Conservation (phyloP, 2,888 invertebrate genomes). For the Caenorhabditis sulstoni region DNA sequence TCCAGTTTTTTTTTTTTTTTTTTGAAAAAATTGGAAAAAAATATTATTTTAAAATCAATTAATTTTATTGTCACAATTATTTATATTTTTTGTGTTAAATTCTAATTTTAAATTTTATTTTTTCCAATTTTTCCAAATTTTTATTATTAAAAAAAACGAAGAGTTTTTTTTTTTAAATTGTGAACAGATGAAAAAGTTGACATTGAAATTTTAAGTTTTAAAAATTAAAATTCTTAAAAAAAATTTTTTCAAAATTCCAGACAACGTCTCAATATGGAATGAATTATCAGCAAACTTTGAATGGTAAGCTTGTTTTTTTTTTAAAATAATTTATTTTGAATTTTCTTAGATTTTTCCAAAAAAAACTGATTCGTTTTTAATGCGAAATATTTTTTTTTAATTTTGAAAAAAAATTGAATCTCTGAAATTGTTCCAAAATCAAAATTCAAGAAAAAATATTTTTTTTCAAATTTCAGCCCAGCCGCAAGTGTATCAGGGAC, state of each 20-base stretch:
- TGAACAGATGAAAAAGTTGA: too few relatives aligned
- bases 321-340: background rate
- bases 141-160: too few relatives aligned
- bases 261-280: conserved; percentile 23
- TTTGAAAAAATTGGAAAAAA: background rate
- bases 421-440: too few relatives aligned
- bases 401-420: background rate
- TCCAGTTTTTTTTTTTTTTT: background rate
- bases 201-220: too few relatives aligned
- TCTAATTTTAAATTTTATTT: too few relatives aligned
- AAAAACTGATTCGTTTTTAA: background rate
- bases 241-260: background rate
- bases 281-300: conserved; percentile 9
- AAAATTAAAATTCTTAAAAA: background rate
- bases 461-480: conserved; percentile 6
- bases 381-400: background rate
- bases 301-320: background rate
- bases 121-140: too few relatives aligned
- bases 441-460: background rate
- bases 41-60: background rate
- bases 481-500: conserved; percentile 14
- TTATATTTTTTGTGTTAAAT: too few relatives aligned
- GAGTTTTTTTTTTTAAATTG: too few relatives aligned
- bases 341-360: background rate
- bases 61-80: too few relatives aligned